phyloP scores from a whole-genome alignment of 2,113 vertebrate genomes.

The Naja naja region DNA sequence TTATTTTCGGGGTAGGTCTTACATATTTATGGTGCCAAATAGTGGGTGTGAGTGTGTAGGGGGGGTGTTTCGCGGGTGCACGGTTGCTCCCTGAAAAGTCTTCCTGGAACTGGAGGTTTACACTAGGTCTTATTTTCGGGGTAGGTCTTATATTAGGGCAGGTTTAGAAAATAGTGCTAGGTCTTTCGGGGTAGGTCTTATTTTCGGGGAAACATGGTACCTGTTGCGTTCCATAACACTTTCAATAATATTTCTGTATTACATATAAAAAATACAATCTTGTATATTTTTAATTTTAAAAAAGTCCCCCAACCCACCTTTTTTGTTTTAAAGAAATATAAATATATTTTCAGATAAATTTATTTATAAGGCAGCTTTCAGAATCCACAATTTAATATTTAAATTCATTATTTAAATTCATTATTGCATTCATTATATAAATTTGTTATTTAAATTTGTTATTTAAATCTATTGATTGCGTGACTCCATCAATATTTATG shows the following conservation, averaged over 20 bases:
- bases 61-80: too few species aligned
- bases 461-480: background rate
- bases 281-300: background rate
- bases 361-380: background rate
- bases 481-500: background rate
- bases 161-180: too few species aligned
- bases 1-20: too few species aligned
- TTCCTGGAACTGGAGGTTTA: too few species aligned
- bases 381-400: background rate
- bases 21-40: too few species aligned
- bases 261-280: background rate
- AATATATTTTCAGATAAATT: background rate
- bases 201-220: too few species aligned
- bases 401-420: background rate
- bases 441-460: background rate
- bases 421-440: background rate
- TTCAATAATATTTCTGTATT: background rate
- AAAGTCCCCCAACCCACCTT: background rate
- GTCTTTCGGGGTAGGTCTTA: too few species aligned
- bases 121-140: too few species aligned
- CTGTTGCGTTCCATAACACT: background rate
- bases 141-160: too few species aligned
- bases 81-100: too few species aligned
- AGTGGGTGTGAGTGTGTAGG: too few species aligned
- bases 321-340: background rate